Conservation (phyloP, 1,140 invertebrate species). For the Zaprionus nigranus region DNA sequence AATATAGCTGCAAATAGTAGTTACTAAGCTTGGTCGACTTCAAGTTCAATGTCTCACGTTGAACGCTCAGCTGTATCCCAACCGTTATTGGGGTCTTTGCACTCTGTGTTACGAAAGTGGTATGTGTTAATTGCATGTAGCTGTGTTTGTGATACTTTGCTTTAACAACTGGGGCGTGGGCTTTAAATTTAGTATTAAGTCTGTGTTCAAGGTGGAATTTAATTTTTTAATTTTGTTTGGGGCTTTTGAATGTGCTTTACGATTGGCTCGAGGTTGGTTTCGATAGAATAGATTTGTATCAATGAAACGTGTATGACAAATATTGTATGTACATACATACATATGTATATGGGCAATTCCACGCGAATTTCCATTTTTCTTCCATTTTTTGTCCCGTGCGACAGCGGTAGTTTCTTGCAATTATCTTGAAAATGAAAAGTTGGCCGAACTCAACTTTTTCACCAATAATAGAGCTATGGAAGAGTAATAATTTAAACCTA, state of each 20-base stretch:
- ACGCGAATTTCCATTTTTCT: too few relatives aligned
- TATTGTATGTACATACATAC: too few relatives aligned
- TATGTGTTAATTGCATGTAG: neutral
- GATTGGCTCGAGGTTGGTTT: slow-evolving; percentile 6
- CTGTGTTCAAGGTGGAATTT: slow-evolving; percentile 33
- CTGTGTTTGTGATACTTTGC: neutral
- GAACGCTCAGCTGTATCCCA: slow-evolving; percentile 24
- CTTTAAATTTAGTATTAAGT: slow-evolving; percentile 15
- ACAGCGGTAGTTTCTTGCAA: too few relatives aligned
- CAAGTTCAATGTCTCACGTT: slow-evolving; percentile 34
- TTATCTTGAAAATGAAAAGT: too few relatives aligned
- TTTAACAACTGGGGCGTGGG: slow-evolving; percentile 28
- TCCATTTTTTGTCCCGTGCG: too few relatives aligned
- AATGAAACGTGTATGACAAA: neutral
- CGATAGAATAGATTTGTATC: neutral
- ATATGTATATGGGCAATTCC: too few relatives aligned
- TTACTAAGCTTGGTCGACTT: slow-evolving; percentile 13
- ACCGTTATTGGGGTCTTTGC: slow-evolving; percentile 41
- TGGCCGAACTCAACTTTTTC: too few relatives aligned
- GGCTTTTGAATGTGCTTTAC: slow-evolving; percentile 1
- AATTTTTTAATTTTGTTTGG: slow-evolving; percentile 12
- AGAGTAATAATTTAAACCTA: too few relatives aligned
- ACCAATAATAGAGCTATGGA: too few relatives aligned
- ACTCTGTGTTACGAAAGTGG: slow-evolving; percentile 28
- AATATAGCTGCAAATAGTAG: slow-evolving; percentile 11